Evolutionary conservation across 2,888 invertebrate genomes (phyloP).

Genomic region (Caenorhabditis zanzibari): DNA sequence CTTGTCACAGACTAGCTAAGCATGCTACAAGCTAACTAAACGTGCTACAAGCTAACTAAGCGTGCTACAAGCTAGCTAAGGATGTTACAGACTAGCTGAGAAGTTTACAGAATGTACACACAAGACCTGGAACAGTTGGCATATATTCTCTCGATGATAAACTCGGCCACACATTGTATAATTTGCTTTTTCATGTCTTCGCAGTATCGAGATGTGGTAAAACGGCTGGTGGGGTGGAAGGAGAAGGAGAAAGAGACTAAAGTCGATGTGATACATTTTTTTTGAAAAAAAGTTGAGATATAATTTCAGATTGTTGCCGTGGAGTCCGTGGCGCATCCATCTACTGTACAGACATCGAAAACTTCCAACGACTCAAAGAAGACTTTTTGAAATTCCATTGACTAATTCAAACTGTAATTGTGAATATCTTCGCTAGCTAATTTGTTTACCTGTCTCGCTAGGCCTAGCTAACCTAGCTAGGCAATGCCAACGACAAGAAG

Average conservation of each 20-base stretch:
- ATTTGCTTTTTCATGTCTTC: conserved; percentile 37
- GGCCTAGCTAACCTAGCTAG: too few species aligned
- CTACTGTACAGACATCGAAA: not conserved
- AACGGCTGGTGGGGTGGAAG: not conserved
- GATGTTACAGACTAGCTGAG: too few species aligned
- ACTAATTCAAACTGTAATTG: too few species aligned
- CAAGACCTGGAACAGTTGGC: not conserved
- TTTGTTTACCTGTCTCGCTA: too few species aligned
- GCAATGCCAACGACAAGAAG: too few species aligned
- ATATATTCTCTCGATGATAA: not conserved
- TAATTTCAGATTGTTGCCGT: not conserved
- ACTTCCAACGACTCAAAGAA: conserved; percentile 3
- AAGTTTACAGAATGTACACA: not conserved
- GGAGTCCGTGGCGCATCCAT: not conserved
- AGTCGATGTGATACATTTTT: not conserved
- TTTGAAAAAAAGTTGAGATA: not conserved
- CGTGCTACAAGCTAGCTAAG: too few species aligned
- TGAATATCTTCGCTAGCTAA: too few species aligned
- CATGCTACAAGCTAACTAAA: too few species aligned
- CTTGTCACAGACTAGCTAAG: too few species aligned
- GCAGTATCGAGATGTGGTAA: conserved; percentile 27
- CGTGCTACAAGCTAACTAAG: too few species aligned
- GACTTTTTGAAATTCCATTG: not conserved
- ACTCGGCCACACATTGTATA: not conserved
- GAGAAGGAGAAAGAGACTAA: conserved; percentile 1